A percentile compares a stretch with the other conserved stretches of the same genome.
These are phyloP conservation scores for Synergus itoensis DNA, from an alignment of 2,888 invertebrate genomes.

Conservation along the genomic window DNA sequence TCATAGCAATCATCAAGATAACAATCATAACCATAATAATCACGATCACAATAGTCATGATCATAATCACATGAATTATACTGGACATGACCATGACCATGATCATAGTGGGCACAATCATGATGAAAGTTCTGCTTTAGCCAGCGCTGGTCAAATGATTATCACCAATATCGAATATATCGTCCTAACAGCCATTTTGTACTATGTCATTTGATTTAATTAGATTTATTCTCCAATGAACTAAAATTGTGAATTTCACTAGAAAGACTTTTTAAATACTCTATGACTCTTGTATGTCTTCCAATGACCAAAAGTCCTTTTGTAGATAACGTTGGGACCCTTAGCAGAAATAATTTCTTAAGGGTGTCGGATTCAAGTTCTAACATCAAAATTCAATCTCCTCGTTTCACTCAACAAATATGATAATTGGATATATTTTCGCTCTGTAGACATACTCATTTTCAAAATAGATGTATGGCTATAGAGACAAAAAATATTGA, in stretches of 20 bases:
- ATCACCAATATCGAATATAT: constrained; percentile 69
- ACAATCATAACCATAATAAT: constrained; percentile 50
- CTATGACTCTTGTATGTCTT: constrained; percentile 4
- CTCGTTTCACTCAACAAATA: too few relatives aligned
- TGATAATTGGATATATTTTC: too few relatives aligned
- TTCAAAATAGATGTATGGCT: too few relatives aligned
- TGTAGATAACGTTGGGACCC: background rate
- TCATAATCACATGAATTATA: constrained; percentile 36
- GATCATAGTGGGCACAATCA: constrained; percentile 47
- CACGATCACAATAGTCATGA: constrained; percentile 46
- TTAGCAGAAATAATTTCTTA: background rate
- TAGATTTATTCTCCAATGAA: constrained; percentile 19
- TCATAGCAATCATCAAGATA: constrained; percentile 48
- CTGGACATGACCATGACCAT: constrained; percentile 43
- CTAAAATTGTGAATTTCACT: constrained; percentile 30
- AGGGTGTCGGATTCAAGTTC: too few relatives aligned
- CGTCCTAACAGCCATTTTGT: constrained; percentile 66
- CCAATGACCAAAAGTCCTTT: background rate
- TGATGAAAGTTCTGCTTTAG: constrained; percentile 50
- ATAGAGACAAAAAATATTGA: too few relatives aligned
- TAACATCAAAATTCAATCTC: too few relatives aligned
- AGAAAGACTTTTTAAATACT: constrained; percentile 7
- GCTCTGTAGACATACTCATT: too few relatives aligned
- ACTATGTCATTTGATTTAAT: constrained; percentile 65
- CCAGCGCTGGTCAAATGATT: constrained; percentile 66